phyloP scores from a whole-genome alignment of 2,888 invertebrate species.

The Petrolisthes cinctipes region DNA sequence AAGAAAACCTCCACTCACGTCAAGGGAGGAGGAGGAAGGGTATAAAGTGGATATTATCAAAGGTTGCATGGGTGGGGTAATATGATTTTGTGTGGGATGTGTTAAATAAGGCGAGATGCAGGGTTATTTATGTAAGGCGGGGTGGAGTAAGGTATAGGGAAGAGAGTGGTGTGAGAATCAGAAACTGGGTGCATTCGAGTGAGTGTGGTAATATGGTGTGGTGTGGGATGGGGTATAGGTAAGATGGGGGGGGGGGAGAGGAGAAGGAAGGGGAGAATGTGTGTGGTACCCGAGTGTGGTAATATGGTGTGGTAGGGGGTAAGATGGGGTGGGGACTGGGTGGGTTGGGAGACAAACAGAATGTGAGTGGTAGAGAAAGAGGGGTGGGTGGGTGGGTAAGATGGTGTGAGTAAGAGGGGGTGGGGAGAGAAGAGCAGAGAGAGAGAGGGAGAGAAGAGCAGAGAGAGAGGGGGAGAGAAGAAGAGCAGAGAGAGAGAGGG shows the following conservation, averaged over 20 bases:
- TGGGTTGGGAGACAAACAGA: background rate
- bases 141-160: background rate
- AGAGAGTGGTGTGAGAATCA: background rate
- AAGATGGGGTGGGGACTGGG: background rate
- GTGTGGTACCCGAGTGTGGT: background rate
- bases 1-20: no score
- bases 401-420: background rate
- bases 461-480: background rate
- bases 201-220: no score
- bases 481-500: background rate
- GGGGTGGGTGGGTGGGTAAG: background rate
- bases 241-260: background rate
- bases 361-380: background rate
- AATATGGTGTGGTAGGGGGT: background rate
- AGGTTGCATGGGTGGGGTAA: no score
- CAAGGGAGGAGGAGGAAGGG: no score
- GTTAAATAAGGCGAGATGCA: no score
- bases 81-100: no score
- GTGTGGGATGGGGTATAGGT: background rate
- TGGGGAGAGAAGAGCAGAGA: background rate
- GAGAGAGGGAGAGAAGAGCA: no score
- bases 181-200: no score
- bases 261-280: background rate
- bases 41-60: no score
- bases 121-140: background rate